Evolutionary conservation across 1,140 invertebrate species (phyloP).

Genomic region (Micrasema longulum): DNA sequence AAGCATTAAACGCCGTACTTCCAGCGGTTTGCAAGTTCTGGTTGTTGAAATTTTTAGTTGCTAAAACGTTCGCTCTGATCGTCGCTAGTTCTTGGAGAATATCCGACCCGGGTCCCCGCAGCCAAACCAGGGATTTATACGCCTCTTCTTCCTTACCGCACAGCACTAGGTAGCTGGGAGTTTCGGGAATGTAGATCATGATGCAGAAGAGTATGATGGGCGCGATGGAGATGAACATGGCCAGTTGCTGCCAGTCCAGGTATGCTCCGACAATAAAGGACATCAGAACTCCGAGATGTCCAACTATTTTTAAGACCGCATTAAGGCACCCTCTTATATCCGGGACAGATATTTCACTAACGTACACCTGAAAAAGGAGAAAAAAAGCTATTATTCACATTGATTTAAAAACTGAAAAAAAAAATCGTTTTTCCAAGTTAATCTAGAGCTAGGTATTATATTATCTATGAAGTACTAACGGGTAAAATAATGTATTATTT

Average conservation of each 20-base stretch:
- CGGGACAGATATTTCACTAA: slow-evolving; percentile 91
- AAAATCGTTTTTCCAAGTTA: no score
- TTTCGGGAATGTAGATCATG: slow-evolving; percentile 75
- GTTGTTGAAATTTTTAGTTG: slow-evolving; percentile 66
- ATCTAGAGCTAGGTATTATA: no score
- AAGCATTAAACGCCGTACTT: slow-evolving; percentile 62
- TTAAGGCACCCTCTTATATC: slow-evolving; percentile 88
- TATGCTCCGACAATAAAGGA: slow-evolving; percentile 87
- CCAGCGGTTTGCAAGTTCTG: slow-evolving; percentile 61
- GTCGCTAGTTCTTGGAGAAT: slow-evolving; percentile 78
- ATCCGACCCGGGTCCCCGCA: slow-evolving; percentile 81
- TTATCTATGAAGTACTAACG: no score
- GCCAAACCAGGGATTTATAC: slow-evolving; percentile 80
- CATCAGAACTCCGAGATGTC: slow-evolving; percentile 86
- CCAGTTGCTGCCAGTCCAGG: slow-evolving; percentile 86
- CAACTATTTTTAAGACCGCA: slow-evolving; percentile 86
- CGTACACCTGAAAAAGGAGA: slow-evolving; percentile 81
- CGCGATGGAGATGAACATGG: slow-evolving; percentile 81
- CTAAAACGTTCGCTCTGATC: slow-evolving; percentile 75
- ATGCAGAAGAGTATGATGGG: slow-evolving; percentile 70
- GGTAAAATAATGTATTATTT: no score
- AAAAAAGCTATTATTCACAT: slow-evolving; percentile 34
- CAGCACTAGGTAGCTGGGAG: slow-evolving; percentile 76
- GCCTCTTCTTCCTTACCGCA: slow-evolving; percentile 76
- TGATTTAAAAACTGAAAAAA: no score